These are phyloP conservation scores for Sphenodon punctatus DNA, from an alignment of 2,797 vertebrate genomes.

Conservation along the genomic window DNA sequence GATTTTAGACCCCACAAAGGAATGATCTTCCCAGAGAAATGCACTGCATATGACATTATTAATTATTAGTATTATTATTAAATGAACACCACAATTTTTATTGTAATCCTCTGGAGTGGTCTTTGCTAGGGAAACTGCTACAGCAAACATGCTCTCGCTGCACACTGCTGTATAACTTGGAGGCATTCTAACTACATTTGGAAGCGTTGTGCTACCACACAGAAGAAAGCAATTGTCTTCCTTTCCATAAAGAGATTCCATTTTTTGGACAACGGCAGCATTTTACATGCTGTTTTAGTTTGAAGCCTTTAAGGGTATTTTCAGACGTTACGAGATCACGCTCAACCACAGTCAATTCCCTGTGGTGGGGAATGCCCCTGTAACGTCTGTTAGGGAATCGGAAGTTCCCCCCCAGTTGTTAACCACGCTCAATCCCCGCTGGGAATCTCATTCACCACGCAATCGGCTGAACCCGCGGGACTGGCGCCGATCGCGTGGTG, in stretches of 20 bases:
- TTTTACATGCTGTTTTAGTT: neutral
- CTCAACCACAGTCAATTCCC: too few species aligned
- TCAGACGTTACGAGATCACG: too few species aligned
- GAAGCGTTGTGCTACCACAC: neutral
- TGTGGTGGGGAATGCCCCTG: too few species aligned
- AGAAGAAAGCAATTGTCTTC: neutral
- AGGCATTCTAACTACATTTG: neutral
- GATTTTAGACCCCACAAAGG: neutral
- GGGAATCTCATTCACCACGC: too few species aligned
- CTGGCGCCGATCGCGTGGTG: too few species aligned
- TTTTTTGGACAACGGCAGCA: neutral
- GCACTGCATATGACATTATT: neutral
- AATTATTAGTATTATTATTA: neutral
- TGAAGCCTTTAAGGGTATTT: too few species aligned
- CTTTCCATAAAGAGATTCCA: neutral
- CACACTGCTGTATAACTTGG: neutral
- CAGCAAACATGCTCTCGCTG: neutral
- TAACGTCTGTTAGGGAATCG: too few species aligned
- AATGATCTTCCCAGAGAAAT: neutral
- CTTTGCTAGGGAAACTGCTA: neutral
- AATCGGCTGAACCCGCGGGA: too few species aligned
- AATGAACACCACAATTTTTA: neutral
- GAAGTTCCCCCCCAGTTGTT: too few species aligned
- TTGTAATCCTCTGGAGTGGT: fast-evolving
- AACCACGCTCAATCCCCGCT: too few species aligned